Evolutionary conservation across 2,797 vertebrate genomes (phyloP), one percentile per base, ranked within the genome.

Genomic region (Sebastolobus altivelis): DNA sequence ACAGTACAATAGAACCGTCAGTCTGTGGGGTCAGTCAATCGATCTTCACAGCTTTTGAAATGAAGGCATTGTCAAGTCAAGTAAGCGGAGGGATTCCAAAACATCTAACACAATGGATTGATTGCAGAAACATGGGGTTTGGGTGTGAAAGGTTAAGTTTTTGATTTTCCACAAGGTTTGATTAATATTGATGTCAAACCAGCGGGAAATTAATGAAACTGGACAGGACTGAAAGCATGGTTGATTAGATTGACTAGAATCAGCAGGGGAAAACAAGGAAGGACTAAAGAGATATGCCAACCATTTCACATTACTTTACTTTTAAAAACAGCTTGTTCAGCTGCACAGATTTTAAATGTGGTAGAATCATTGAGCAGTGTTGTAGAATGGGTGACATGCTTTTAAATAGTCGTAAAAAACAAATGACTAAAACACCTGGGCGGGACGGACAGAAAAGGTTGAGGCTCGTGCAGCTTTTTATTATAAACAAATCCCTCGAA

Each of bases 181-280:
- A 66, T 73, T 63, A 31, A 77, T 65, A 58, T 22, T 14, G 58
- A 82, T 5, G 20, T 63, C n/a, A 75, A 25, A 60, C 22, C 16
- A 6, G 58, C 37, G 35, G 37, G 40, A 20, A 75, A 58, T 70
- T 14, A 81, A 71, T 37, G 20, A 58, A 73, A 37, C 7, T 22
- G 29, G 43, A 78, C 8, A 18, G 55, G 55, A 43, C 3, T 35
- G 22, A 70, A 52, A 73, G 20, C 13, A 69, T 1, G 0, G 16
- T 6, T 77, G 65, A 86, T 52, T 59, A 18, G 49, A 77, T 59
- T 18, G 10, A 22, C 8, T 25, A 27, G 46, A 65, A 31, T 20
- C 6, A 0, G 22, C 4, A 13, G 35, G 14, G 4, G 12, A 46
- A 46, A 46, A 16, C 43, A 46, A 46, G 16, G 6, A 46, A 25